Evolutionary conservation across 1,140 invertebrate species (phyloP).

Genomic region (Acyrthosiphon pisum): DNA sequence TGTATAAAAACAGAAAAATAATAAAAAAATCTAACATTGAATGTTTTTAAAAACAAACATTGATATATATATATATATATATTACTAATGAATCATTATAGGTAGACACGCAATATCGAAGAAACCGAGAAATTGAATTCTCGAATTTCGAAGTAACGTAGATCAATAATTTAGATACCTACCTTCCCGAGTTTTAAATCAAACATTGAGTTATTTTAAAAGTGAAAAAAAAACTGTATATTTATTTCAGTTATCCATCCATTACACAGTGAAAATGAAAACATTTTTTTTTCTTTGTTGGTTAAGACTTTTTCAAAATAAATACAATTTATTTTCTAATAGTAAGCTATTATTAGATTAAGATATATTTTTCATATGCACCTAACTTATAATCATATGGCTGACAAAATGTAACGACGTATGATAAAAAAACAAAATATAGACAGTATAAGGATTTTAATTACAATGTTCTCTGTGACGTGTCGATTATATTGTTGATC

Average conservation of each 20-base stretch:
- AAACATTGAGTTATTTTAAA: background rate
- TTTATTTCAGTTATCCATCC: background rate
- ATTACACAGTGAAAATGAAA: background rate
- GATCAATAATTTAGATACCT: background rate
- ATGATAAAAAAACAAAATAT: background rate
- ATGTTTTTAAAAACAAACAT: background rate
- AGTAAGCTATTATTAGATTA: background rate
- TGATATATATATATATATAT: too few species aligned
- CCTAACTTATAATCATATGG: background rate
- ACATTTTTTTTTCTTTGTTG: background rate
- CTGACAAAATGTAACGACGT: background rate
- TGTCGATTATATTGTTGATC: background rate
- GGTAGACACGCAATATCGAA: too few species aligned
- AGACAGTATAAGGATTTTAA: background rate
- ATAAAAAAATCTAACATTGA: background rate
- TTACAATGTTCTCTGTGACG: background rate
- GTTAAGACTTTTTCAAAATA: background rate
- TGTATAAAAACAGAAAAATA: background rate
- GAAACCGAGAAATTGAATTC: background rate
- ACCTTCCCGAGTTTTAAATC: background rate
- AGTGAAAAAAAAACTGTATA: background rate
- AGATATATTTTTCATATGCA: background rate
- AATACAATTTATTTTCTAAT: background rate
- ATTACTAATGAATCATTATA: background rate
- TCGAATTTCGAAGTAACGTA: background rate